A percentile compares a stretch with the other conserved stretches of the same genome.
These are phyloP conservation scores for Campylomormyrus tamandua DNA, from an alignment of 2,113 vertebrate genomes.

Conservation along the genomic window DNA sequence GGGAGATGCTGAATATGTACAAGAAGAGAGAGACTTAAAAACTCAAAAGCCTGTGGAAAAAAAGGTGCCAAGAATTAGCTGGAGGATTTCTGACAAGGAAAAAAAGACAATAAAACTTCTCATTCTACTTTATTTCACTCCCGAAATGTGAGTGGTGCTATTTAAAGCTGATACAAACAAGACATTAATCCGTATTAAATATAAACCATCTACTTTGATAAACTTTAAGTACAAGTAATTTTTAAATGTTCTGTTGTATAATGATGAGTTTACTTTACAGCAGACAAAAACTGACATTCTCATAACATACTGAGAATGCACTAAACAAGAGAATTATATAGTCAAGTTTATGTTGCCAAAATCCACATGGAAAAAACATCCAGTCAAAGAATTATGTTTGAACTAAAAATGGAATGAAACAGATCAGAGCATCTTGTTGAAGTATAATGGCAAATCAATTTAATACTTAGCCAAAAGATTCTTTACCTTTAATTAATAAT, in stretches of 20 bases:
- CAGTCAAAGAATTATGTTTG: background rate
- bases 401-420: background rate
- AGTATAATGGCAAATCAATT: slow-evolving; percentile 12
- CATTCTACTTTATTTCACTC: slow-evolving; percentile 25
- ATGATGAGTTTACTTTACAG: slow-evolving; percentile 12
- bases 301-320: slow-evolving; percentile 14
- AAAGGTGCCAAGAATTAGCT: background rate
- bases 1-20: background rate
- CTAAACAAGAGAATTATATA: background rate
- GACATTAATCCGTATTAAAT: slow-evolving; percentile 3
- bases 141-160: slow-evolving; percentile 1
- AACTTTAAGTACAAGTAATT: slow-evolving; percentile 2
- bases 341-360: background rate
- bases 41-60: background rate
- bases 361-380: slow-evolving; percentile 1
- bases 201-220: slow-evolving; percentile 7
- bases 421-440: slow-evolving; percentile 2
- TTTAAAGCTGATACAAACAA: slow-evolving; percentile 18
- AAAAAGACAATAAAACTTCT: slow-evolving; percentile 20
- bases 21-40: background rate
- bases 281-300: slow-evolving; percentile 5
- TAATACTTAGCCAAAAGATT: background rate
- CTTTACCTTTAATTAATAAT: no score
- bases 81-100: slow-evolving; percentile 4
- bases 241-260: background rate